Conservation (phyloP, 2,888 invertebrate genomes). For the Epirrhoe alternata region DNA sequence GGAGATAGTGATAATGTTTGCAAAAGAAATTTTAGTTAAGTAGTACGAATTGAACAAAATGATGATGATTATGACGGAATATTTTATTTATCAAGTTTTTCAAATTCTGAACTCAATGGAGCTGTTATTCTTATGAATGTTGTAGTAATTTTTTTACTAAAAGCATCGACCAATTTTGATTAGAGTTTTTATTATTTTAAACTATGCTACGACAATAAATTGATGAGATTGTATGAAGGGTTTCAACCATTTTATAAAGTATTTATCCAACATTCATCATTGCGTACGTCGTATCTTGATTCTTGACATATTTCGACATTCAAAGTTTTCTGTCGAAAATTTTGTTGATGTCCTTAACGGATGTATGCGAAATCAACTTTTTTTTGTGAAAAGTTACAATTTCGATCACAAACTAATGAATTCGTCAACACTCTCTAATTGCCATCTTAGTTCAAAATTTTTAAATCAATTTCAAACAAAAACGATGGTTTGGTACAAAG, state of each 20-base stretch:
- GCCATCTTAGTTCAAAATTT: constrained; percentile 62
- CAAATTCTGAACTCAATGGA: constrained; percentile 21
- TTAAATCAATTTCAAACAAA: constrained; percentile 56
- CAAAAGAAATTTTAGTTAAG: background rate
- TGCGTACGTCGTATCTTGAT: constrained; percentile 22
- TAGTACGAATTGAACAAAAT: background rate
- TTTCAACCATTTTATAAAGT: constrained; percentile 23
- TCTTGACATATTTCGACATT: constrained; percentile 56
- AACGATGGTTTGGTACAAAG: constrained; percentile 81
- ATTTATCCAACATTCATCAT: background rate
- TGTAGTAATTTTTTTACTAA: constrained; percentile 26
- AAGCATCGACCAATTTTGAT: constrained; percentile 52
- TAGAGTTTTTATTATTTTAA: constrained; percentile 44
- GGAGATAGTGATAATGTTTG: background rate
- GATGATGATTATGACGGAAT: background rate
- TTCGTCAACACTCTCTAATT: constrained; percentile 62
- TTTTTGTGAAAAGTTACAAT: constrained; percentile 72
- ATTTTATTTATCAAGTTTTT: background rate
- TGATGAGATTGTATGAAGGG: constrained; percentile 42
- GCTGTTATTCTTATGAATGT: constrained; percentile 18
- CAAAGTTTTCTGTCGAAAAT: constrained; percentile 75
- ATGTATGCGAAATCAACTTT: constrained; percentile 70
- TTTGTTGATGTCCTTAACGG: constrained; percentile 67
- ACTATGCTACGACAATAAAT: constrained; percentile 53
- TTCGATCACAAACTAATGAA: constrained; percentile 57